phyloP scores from a whole-genome alignment of 2,113 vertebrate species.

The Aphyosemion australe region DNA sequence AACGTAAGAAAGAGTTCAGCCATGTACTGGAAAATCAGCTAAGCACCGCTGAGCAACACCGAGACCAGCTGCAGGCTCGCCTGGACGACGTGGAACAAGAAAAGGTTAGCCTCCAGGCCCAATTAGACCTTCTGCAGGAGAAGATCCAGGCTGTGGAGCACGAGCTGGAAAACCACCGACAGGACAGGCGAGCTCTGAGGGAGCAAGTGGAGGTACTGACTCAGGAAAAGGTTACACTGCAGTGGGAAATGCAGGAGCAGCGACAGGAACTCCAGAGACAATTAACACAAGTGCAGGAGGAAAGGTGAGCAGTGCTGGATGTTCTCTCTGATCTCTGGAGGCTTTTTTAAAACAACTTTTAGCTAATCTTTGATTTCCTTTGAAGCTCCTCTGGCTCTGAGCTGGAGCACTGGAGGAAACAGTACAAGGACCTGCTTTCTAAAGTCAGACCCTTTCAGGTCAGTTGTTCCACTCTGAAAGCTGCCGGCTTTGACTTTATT shows the following conservation, averaged over 20 bases:
- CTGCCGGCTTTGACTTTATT: too few species aligned
- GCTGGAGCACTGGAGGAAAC: slow-evolving; percentile 79
- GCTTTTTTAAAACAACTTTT: not conserved
- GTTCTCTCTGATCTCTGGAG: not conserved
- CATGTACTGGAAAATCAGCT: slow-evolving; percentile 35
- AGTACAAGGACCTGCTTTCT: slow-evolving; percentile 87
- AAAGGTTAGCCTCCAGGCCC: slow-evolving; percentile 26
- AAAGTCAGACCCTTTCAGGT: slow-evolving; percentile 97
- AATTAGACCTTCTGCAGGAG: slow-evolving; percentile 34
- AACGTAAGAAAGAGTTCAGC: slow-evolving; percentile 35
- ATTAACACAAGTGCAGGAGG: slow-evolving; percentile 67
- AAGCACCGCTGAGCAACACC: slow-evolving; percentile 23
- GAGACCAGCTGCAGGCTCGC: slow-evolving; percentile 31
- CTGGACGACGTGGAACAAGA: slow-evolving; percentile 36
- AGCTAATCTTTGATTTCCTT: slow-evolving; percentile 2
- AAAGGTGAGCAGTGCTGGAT: slow-evolving; percentile 73
- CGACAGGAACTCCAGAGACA: slow-evolving; percentile 71
- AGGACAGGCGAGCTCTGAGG: slow-evolving; percentile 39
- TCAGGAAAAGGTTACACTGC: slow-evolving; percentile 71
- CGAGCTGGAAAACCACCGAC: slow-evolving; percentile 40
- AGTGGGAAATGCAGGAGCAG: slow-evolving; percentile 79
- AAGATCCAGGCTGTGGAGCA: slow-evolving; percentile 17
- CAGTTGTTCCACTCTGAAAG: slow-evolving; percentile 30
- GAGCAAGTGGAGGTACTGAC: slow-evolving; percentile 54
- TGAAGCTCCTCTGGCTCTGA: slow-evolving; percentile 66